Conservation (phyloP, 2,888 invertebrate species). For the Pristionchus entomophagus region DNA sequence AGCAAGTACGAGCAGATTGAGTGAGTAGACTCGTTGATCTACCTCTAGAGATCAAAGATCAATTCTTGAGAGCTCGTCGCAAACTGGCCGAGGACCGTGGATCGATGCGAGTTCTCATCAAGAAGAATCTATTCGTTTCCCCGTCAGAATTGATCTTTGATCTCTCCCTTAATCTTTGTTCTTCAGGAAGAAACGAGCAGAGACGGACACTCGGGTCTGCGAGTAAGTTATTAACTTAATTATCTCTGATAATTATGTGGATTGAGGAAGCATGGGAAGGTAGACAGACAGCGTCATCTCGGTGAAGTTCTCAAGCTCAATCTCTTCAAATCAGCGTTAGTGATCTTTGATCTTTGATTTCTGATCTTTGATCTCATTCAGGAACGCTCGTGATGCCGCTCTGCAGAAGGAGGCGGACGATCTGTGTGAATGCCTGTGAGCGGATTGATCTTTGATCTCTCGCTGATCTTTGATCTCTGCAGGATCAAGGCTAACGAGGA, state of each 20-base stretch:
- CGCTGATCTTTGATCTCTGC: neutral
- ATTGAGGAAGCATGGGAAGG: constrained; percentile 27
- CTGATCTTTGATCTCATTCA: neutral
- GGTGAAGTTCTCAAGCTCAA: constrained; percentile 11
- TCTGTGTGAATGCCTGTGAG: constrained; percentile 20
- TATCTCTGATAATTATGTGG: neutral
- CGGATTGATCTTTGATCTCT: neutral
- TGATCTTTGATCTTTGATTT: neutral
- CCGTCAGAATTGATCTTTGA: constrained; percentile 19
- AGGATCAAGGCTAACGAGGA: constrained; percentile 14
- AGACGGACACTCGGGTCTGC: constrained; percentile 8
- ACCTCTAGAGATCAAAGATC: neutral
- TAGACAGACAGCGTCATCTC: constrained; percentile 14
- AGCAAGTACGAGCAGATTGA: neutral
- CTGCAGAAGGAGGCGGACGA: constrained; percentile 24
- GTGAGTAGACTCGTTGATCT: neutral
- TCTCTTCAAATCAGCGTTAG: constrained; percentile 25
- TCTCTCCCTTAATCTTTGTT: neutral
- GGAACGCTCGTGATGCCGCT: neutral
- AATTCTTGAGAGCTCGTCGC: neutral
- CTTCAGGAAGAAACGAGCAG: constrained; percentile 15
- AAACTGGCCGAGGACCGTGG: constrained; percentile 16
- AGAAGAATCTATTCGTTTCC: constrained; percentile 26
- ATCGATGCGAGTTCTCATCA: constrained; percentile 35
- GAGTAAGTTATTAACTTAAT: neutral